phyloP scores from a whole-genome alignment of 2,113 vertebrate genomes.

The Amphiprion percula region DNA sequence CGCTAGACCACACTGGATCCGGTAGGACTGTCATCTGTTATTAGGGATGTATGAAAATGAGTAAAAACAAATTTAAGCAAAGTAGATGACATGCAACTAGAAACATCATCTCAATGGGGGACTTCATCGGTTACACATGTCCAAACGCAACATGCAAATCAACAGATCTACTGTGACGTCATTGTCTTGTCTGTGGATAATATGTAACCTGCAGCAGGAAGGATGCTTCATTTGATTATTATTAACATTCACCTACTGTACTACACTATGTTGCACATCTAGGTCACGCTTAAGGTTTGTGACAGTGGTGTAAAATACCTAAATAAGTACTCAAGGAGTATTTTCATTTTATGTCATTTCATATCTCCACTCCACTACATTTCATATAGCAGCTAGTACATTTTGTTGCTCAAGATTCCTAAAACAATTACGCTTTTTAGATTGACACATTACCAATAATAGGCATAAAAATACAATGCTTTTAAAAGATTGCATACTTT shows the following conservation, averaged over 20 bases:
- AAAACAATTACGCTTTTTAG: too few relatives aligned
- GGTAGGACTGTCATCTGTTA: background rate
- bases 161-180: background rate
- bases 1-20: background rate
- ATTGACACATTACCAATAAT: too few relatives aligned
- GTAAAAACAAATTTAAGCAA: slow-evolving; percentile 19
- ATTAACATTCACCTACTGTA: background rate
- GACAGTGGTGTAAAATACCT: too few relatives aligned
- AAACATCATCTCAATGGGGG: background rate
- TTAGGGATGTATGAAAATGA: slow-evolving; percentile 20
- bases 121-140: slow-evolving; percentile 19
- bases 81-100: background rate
- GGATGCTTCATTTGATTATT: slow-evolving; percentile 27
- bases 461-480: too few relatives aligned
- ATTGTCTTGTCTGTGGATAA: slow-evolving; percentile 14
- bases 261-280: too few relatives aligned
- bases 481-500: too few relatives aligned
- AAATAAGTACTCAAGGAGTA: too few relatives aligned
- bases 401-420: too few relatives aligned
- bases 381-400: too few relatives aligned
- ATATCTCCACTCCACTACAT: too few relatives aligned
- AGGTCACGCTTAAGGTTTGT: too few relatives aligned
- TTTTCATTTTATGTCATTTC: too few relatives aligned
- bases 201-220: slow-evolving; percentile 29
- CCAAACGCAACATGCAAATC: slow-evolving; percentile 53